Base-by-base conservation (phyloP, 2,888 invertebrate genomes). In the Dendrolimus houi region DNA sequence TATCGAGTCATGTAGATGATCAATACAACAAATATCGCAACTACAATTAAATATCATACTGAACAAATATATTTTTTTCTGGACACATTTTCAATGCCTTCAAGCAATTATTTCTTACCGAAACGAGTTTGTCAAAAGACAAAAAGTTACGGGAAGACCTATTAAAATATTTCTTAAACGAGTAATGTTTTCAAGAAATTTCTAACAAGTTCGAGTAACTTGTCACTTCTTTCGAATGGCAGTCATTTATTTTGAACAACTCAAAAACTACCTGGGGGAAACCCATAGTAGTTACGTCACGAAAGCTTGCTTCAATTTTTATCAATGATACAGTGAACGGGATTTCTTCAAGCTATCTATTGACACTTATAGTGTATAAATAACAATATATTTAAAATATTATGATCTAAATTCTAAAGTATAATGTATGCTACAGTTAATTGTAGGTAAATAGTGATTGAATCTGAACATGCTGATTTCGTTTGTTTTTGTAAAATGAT, bases 231-330 rank as follows among this genome's bases (percentile, higher is more conserved):
- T 63, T 71, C 67, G 76, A 83, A 82, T 79, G 75, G 76, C 75
- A 77, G 81, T 82, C 77, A 80, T 85, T 83, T 79, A 75, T 83
- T 83, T 83, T 74, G 77, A 79, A 78, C 72, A 75, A 81, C 74
- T 79, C 74, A 68, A 74, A 75, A 81, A 83, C 83, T 81, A 81
- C 81, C 80, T 79, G 71, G 75, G 70, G 77, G 72, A 72, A 77
- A 14, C 14, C 14, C 14, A 1, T 14, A 1, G 74, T 75, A 79
- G 81, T 79, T 76, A 75, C 72, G 78, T 76, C 79, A 81, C 77
- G 75, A 67, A 68, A 67, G 61, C 64, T 64, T 67, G 69, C 69
- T 64, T 68, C 68, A 54, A 66, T 58, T 67, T 60, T 53, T 58
- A 42, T 12, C 53, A 41, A 13, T 40, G 60, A 70, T 58, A 70